Evolutionary conservation across 2,888 invertebrate genomes (phyloP).

Genomic region (Branchellion lobata): DNA sequence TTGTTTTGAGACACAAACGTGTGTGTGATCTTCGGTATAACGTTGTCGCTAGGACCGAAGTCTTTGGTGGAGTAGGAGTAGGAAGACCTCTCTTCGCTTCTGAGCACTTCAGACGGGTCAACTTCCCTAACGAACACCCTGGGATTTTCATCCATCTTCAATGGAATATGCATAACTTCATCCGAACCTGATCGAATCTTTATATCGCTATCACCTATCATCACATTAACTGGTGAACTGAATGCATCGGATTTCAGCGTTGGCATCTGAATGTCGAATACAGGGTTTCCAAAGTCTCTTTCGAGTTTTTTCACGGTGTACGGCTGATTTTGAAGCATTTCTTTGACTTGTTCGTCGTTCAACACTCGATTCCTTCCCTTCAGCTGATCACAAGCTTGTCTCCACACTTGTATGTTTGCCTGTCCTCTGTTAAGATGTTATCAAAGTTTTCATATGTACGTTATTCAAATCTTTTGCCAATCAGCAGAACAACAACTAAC

Average conservation of each 20-base stretch:
- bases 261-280: neutral
- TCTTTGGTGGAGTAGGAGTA: neutral
- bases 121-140: neutral
- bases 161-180: neutral
- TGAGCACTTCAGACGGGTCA: neutral
- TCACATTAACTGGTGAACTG: neutral
- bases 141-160: neutral
- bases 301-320: neutral
- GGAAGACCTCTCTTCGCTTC: neutral
- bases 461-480: too few species aligned
- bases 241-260: neutral
- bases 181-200: neutral
- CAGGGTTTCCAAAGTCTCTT: neutral
- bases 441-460: too few species aligned
- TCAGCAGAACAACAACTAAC: too few species aligned
- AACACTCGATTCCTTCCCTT: neutral
- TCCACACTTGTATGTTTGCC: neutral
- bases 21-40: neutral
- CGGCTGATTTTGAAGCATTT: neutral
- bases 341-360: neutral
- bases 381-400: neutral
- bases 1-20: constrained; percentile 12
- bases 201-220: neutral
- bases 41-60: neutral
- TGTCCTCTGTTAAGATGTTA: constrained; percentile 6